These are phyloP conservation scores for Vulpes lagopus DNA, from an alignment of 2,113 vertebrate species.

Conservation along the genomic window DNA sequence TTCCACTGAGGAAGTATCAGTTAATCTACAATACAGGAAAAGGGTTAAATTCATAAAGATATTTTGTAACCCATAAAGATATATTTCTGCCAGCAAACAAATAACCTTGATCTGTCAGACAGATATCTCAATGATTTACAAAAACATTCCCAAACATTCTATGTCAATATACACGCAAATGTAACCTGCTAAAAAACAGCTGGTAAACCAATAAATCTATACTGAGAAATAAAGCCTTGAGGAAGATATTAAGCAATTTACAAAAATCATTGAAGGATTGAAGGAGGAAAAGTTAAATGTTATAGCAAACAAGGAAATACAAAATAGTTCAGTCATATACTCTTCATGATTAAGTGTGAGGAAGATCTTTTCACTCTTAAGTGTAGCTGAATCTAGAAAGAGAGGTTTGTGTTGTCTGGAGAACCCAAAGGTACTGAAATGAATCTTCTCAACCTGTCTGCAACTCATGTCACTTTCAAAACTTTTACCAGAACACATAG, in stretches of 20 bases:
- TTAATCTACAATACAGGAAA: neutral
- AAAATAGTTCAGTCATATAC: neutral
- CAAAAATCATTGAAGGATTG: constrained; percentile 10
- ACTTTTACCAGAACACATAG: neutral
- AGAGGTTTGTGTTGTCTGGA: neutral
- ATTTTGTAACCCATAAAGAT: neutral
- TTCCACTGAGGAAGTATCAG: neutral
- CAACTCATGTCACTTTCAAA: neutral
- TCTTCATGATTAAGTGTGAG: neutral
- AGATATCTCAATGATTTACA: neutral
- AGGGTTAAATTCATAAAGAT: neutral
- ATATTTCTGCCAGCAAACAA: neutral
- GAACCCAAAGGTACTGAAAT: neutral
- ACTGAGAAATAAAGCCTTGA: neutral
- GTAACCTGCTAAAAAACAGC: neutral
- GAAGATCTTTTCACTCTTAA: neutral
- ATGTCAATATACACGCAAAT: neutral
- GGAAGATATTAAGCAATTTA: constrained; percentile 37
- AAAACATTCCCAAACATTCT: neutral
- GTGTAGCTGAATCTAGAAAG: neutral
- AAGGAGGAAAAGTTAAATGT: neutral
- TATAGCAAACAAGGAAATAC: neutral
- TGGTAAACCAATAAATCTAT: neutral
- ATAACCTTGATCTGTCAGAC: neutral
- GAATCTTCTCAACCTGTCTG: neutral